phyloP scores from a whole-genome alignment of 1,140 invertebrate genomes.

The Papilio polyxenes region DNA sequence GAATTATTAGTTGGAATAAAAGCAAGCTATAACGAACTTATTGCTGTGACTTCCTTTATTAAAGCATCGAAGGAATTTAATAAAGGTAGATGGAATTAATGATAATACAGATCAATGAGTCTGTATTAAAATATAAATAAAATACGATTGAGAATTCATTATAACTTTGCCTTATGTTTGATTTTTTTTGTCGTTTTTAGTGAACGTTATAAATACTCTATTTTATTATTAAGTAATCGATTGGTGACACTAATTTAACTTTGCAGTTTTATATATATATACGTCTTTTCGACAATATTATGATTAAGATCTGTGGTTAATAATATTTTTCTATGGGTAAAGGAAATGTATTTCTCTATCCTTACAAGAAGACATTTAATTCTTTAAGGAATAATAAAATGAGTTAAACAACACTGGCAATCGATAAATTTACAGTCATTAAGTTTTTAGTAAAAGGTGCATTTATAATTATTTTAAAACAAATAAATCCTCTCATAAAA shows the following conservation, averaged over 20 bases:
- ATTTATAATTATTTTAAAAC: neutral
- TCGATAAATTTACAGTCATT: neutral
- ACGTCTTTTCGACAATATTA: no score
- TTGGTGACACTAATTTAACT: no score
- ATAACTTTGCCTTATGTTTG: neutral
- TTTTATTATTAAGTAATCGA: no score
- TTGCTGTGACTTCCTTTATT: neutral
- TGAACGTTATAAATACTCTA: no score
- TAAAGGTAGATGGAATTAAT: conserved; percentile 9
- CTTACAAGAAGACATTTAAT: no score
- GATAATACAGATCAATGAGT: neutral
- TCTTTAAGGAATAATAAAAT: no score
- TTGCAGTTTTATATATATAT: no score
- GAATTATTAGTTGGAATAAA: neutral
- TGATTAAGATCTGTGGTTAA: no score
- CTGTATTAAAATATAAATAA: neutral
- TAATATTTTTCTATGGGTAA: no score
- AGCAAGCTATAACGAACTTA: neutral
- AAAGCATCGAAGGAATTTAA: neutral
- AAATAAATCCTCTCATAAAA: conserved; percentile 11
- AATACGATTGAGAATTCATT: neutral
- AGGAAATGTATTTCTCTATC: no score
- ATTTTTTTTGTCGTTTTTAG: neutral
- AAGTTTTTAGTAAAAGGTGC: neutral
- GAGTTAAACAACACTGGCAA: neutral